phyloP scores from a whole-genome alignment of 2,888 invertebrate species.

The Tetropium fuscum region DNA sequence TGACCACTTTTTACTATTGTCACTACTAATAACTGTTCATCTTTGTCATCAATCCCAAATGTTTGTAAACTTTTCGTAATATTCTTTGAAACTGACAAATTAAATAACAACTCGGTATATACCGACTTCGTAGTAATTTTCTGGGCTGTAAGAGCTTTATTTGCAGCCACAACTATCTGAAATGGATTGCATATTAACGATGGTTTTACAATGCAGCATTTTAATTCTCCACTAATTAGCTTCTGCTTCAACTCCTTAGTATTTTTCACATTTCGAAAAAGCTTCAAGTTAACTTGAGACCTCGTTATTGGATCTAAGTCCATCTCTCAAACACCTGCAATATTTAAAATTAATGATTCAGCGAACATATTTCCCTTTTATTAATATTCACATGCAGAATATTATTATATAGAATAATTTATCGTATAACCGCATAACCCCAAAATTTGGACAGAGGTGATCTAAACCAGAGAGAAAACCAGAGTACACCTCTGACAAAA shows the following conservation, averaged over 20 bases:
- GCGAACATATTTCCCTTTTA: too few species aligned
- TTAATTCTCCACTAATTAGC: conserved; percentile 70
- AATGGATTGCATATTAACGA: conserved; percentile 72
- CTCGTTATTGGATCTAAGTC: conserved; percentile 54
- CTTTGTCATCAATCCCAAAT: conserved; percentile 72
- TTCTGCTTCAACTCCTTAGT: conserved; percentile 68
- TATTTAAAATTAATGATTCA: too few species aligned
- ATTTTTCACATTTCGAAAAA: conserved; percentile 73
- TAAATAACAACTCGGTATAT: conserved; percentile 76
- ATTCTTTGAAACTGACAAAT: conserved; percentile 76
- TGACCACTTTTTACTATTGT: conserved; percentile 60
- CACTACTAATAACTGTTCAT: conserved; percentile 66
- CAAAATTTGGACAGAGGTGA: too few species aligned
- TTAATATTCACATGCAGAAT: too few species aligned
- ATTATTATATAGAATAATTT: too few species aligned
- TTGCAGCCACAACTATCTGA: conserved; percentile 75
- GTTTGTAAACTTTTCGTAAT: conserved; percentile 76
- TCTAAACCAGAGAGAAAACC: too few species aligned
- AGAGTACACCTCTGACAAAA: too few species aligned
- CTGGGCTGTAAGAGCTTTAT: conserved; percentile 72
- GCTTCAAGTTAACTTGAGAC: conserved; percentile 61
- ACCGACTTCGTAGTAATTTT: conserved; percentile 73
- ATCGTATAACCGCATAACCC: too few species aligned
- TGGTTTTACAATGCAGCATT: conserved; percentile 75
- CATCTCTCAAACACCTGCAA: conserved; percentile 17